A percentile compares a stretch with the other conserved stretches of the same genome.
These are phyloP conservation scores for Nesidiocoris tenuis DNA, from an alignment of 2,888 invertebrate genomes.

Conservation along the genomic window DNA sequence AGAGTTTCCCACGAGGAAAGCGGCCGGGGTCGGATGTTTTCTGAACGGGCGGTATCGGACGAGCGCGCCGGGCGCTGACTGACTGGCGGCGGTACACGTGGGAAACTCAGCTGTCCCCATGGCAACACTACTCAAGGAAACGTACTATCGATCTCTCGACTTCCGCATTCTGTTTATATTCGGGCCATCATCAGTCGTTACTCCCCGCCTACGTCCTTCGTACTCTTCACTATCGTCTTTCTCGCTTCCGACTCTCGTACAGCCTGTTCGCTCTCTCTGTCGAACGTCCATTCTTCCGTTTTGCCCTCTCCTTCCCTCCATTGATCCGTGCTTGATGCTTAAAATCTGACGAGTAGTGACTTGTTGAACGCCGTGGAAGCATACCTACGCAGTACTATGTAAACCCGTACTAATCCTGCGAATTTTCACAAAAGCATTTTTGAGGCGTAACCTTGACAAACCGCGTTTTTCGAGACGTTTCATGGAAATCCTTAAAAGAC, in stretches of 20 bases:
- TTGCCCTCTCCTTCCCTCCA: too few species aligned
- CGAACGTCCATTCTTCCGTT: too few species aligned
- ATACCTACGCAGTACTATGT: too few species aligned
- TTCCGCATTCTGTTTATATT: conserved; percentile 41
- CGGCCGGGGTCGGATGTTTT: conserved; percentile 17
- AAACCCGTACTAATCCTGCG: too few species aligned
- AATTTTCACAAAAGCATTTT: too few species aligned
- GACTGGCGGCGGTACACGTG: conserved; percentile 34
- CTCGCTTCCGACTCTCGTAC: neutral
- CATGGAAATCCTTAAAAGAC: neutral
- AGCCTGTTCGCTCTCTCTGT: too few species aligned
- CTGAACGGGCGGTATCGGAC: conserved; percentile 7
- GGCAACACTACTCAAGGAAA: conserved; percentile 43
- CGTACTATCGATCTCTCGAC: conserved; percentile 41
- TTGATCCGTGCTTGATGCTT: too few species aligned
- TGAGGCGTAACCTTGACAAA: too few species aligned
- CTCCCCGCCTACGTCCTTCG: neutral
- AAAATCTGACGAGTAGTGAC: too few species aligned
- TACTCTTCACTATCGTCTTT: neutral
- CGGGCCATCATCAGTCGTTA: conserved; percentile 25
- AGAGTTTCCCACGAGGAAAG: neutral
- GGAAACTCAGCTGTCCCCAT: conserved; percentile 43
- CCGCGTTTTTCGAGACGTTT: neutral
- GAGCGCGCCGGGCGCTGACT: conserved; percentile 4
- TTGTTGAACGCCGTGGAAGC: too few species aligned